Percentiles rank a stretch among this genome's conserved stretches.
These are phyloP conservation scores for Globia sparganii DNA, from an alignment of 2,888 invertebrate species.

Conservation along the genomic window DNA sequence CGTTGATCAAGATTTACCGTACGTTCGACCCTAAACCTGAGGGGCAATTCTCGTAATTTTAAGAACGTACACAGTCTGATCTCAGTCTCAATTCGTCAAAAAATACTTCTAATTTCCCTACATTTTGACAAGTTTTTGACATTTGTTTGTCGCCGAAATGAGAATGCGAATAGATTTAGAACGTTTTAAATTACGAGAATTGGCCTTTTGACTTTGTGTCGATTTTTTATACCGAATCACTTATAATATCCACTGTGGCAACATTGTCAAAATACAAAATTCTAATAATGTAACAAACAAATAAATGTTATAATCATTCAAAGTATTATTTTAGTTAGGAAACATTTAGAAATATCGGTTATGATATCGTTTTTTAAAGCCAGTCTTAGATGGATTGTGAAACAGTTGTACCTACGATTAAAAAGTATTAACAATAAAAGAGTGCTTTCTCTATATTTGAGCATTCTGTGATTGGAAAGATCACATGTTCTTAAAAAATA, in stretches of 20 bases:
- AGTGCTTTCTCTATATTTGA: not conserved
- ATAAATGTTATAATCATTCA: not conserved
- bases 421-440: not conserved
- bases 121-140: too few relatives aligned
- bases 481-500: not conserved
- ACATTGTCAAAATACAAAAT: not conserved
- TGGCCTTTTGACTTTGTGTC: too few relatives aligned
- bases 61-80: too few relatives aligned
- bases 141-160: too few relatives aligned
- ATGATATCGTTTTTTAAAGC: not conserved
- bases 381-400: not conserved
- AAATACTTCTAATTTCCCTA: too few relatives aligned
- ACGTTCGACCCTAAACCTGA: too few relatives aligned
- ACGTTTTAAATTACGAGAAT: too few relatives aligned
- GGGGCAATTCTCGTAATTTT: too few relatives aligned
- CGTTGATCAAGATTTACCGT: not conserved
- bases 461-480: not conserved
- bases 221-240: not conserved
- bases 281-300: not conserved
- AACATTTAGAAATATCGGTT: not conserved
- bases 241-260: not conserved
- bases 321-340: not conserved
- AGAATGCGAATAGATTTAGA: too few relatives aligned
- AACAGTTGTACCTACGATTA: not conserved
- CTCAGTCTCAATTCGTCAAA: too few relatives aligned